phyloP scores from a whole-genome alignment of 2,113 vertebrate genomes.

The Gobiocypris rarus region DNA sequence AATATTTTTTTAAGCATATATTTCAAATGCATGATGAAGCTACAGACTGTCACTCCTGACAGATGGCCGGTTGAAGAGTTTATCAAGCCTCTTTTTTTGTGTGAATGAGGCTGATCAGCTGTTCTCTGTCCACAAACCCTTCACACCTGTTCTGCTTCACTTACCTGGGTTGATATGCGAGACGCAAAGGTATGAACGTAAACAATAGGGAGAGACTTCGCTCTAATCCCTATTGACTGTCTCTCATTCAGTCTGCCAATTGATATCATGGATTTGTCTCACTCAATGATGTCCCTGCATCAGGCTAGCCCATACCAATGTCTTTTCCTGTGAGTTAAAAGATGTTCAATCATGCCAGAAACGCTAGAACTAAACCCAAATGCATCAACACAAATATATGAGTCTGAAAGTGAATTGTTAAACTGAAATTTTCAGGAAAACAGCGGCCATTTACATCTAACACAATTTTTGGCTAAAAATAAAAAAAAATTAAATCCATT shows the following conservation, averaged over 20 bases:
- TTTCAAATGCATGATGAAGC: neutral
- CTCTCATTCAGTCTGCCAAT: constrained; percentile 77
- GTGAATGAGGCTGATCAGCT: neutral
- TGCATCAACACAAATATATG: neutral
- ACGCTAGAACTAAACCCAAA: neutral
- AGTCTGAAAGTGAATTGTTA: neutral
- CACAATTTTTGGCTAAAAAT: too few relatives aligned
- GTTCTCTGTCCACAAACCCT: neutral
- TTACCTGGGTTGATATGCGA: neutral
- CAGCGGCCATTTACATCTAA: too few relatives aligned
- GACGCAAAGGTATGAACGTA: constrained; percentile 52
- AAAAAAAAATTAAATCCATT: too few relatives aligned
- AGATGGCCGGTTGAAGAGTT: neutral
- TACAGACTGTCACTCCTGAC: neutral
- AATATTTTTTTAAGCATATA: neutral
- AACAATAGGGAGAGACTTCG: constrained; percentile 72
- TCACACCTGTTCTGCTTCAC: constrained; percentile 60
- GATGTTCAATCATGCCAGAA: neutral
- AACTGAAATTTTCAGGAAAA: neutral
- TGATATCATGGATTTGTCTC: constrained; percentile 77
- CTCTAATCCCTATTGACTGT: constrained; percentile 79
- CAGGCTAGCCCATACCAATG: constrained; percentile 65
- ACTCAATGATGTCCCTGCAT: constrained; percentile 66
- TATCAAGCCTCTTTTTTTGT: neutral
- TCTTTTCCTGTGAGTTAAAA: constrained; percentile 35